Evolutionary conservation across 2,888 invertebrate genomes (phyloP), one percentile per base, ranked within the genome.

Genomic region (Podotricha telesiphe): DNA sequence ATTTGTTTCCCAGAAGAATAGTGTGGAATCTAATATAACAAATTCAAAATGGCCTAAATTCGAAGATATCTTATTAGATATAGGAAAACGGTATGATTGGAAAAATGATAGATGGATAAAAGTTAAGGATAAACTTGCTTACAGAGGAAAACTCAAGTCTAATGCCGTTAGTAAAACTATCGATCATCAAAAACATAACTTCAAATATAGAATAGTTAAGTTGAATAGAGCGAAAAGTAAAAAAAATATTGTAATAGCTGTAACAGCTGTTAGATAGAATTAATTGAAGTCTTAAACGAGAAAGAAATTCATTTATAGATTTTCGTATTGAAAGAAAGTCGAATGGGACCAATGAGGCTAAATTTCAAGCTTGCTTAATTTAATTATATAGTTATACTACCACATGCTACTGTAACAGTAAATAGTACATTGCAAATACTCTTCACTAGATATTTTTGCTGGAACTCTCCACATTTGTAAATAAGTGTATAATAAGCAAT

Each of bases 31-130:
- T 17, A 47, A 15, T 62, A 19, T 15, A 28, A 51, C 17, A 40
- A 69, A 66, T 40, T 22, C 11, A 11, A 69, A 55, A 34, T 93
- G 93, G 93, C 92, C 92, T 19, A 91, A 86, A 78, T 93, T 93
- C 74, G 85, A 92, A 76, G 91, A 92, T 28, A 86, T 93, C 34
- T 77, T 93, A 68, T 74, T 86, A 76, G 85, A 82, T 56, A 87
- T 91, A 74, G 92, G 92, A 5, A 88, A 84, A 71, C 86, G 80
- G 77, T 93, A 93, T 68, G 92, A 93, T 71, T 92, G 92, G 92
- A 93, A 91, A 79, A 93, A 90, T 72, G 92, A 93, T 65, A 80
- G 90, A 72, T 93, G 93, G 93, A 86, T 92, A 67, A 93, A 93
- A 86, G 83, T 91, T 0, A 90, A 86, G 78, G 79, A 80, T 56